phyloP scores from a whole-genome alignment of 2,888 invertebrate genomes.

The Scaptomyza reducta region DNA sequence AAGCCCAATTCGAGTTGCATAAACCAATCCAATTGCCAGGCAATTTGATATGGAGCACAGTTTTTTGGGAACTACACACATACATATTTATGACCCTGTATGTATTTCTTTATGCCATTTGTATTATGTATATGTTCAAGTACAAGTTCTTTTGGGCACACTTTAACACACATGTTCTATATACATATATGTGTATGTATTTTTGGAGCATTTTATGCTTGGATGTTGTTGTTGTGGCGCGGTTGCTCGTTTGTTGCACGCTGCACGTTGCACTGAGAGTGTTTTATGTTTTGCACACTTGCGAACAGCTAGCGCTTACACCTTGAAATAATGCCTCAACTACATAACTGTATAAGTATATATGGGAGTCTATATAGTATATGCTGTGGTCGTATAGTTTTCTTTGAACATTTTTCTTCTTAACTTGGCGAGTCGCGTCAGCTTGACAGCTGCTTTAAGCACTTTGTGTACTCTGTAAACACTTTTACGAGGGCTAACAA shows the following conservation, averaged over 20 bases:
- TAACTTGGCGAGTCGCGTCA: constrained; percentile 15
- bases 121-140: background rate
- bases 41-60: constrained; percentile 31
- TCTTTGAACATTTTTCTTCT: constrained; percentile 17
- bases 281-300: constrained; percentile 45
- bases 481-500: too few relatives aligned
- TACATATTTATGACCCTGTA: constrained; percentile 4
- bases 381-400: constrained; percentile 15
- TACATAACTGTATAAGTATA: constrained; percentile 15
- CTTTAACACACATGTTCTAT: constrained; percentile 5
- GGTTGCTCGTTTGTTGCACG: constrained; percentile 7
- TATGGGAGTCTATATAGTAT: background rate
- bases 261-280: constrained; percentile 17
- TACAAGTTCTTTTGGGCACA: background rate
- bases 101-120: constrained; percentile 17
- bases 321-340: constrained; percentile 36
- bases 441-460: constrained; percentile 15
- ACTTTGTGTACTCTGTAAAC: constrained; percentile 5
- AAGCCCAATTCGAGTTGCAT: constrained; percentile 30
- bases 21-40: constrained; percentile 49
- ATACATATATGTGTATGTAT: constrained; percentile 8
- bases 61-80: constrained; percentile 4
- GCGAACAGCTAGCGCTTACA: constrained; percentile 29
- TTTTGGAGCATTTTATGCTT: constrained; percentile 12
- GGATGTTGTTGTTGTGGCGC: constrained; percentile 6